Conservation (phyloP, 2,113 vertebrate species). For the Isurus oxyrinchus region DNA sequence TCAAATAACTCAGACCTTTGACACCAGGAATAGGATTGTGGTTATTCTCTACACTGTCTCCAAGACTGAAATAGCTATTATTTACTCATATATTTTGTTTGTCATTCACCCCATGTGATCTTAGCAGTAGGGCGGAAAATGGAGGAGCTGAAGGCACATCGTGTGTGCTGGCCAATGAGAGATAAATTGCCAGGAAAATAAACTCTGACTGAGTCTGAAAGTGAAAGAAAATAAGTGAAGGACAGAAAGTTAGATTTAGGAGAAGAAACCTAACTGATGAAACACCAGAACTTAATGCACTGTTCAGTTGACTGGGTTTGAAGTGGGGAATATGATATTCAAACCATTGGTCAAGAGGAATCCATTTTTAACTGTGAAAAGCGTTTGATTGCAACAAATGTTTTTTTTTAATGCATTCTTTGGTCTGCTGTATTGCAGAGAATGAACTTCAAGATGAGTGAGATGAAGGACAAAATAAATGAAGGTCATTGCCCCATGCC, state of each 20-base stretch:
- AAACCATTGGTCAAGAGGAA: neutral
- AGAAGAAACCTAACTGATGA: neutral
- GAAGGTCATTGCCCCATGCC: constrained; percentile 78
- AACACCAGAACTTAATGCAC: neutral
- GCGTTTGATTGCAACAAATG: neutral
- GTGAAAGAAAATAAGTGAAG: neutral
- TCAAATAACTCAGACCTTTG: neutral
- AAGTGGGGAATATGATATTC: neutral
- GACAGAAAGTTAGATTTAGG: neutral
- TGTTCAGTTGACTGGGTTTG: neutral
- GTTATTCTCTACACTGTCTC: neutral
- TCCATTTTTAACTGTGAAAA: neutral
- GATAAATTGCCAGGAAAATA: neutral
- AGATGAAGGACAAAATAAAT: constrained; percentile 74
- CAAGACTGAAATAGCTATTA: neutral
- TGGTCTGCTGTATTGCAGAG: constrained; percentile 57
- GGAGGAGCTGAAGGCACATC: neutral
- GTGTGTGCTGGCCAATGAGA: neutral
- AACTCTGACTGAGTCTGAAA: neutral
- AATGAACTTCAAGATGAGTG: constrained; percentile 80
- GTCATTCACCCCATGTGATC: neutral
- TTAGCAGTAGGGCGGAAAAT: neutral
- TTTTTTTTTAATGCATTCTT: neutral
- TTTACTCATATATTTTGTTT: neutral
- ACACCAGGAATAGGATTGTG: neutral